These are phyloP conservation scores for Arctocebus calabarensis DNA, from an alignment of 2,797 vertebrate species.

Conservation along the genomic window DNA sequence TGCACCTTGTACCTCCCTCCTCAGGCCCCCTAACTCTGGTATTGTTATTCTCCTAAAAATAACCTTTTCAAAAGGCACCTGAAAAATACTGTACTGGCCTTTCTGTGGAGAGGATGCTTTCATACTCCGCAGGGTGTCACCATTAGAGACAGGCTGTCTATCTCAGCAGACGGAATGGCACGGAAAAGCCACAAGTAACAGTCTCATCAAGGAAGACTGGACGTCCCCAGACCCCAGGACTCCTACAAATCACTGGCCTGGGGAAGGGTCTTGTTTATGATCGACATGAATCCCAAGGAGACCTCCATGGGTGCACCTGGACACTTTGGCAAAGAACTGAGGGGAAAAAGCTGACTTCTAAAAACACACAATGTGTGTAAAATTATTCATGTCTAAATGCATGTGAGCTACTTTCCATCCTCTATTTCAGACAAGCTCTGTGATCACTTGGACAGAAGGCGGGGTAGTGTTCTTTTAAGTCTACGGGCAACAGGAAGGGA, in stretches of 20 bases:
- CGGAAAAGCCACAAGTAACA: background rate
- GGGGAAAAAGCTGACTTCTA: background rate
- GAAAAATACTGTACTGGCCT: background rate
- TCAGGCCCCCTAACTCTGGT: background rate
- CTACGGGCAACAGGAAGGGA: background rate
- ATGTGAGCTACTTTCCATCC: background rate
- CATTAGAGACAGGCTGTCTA: background rate
- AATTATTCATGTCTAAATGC: background rate
- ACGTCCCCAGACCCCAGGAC: fast-evolving
- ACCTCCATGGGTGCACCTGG: background rate
- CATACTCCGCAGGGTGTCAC: background rate
- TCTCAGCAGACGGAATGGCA: background rate
- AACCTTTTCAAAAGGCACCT: constrained; percentile 64
- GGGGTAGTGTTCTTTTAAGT: background rate
- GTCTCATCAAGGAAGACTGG: background rate
- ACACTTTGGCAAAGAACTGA: constrained; percentile 30
- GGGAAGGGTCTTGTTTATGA: background rate
- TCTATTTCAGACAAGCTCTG: background rate
- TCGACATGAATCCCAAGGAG: background rate
- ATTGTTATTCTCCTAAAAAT: constrained; percentile 62
- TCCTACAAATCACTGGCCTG: background rate
- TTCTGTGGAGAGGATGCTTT: background rate
- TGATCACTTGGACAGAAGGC: background rate
- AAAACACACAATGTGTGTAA: background rate
- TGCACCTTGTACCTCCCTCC: background rate